A percentile compares a stretch with the other conserved stretches of the same genome.
phyloP scores from a whole-genome alignment of 2,888 invertebrate species.

The Shargacucullia verbasci region DNA sequence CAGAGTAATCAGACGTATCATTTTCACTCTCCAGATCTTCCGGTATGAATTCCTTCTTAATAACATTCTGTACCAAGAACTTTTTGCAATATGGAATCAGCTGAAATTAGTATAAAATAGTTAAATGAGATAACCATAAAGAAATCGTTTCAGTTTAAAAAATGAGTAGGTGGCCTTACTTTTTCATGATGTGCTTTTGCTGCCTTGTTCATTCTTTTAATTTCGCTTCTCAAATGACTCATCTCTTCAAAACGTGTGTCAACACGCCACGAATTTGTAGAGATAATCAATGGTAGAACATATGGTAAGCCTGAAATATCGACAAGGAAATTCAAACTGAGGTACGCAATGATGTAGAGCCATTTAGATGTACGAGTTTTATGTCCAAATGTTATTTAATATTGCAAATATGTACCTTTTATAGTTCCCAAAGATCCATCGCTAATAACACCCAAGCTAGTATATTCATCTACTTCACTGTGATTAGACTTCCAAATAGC shows the following conservation, averaged over 20 bases:
- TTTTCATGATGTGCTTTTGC: constrained; percentile 65
- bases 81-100: constrained; percentile 74
- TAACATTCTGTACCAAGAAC: constrained; percentile 73
- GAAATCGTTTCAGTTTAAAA: no score
- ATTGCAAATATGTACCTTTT: constrained; percentile 69
- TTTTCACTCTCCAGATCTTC: constrained; percentile 5
- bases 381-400: no score
- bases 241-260: constrained; percentile 64
- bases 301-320: constrained; percentile 71
- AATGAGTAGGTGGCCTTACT: constrained; percentile 50
- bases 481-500: constrained; percentile 71
- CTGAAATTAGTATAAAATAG: no score
- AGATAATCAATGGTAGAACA: constrained; percentile 72
- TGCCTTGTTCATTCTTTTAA: constrained; percentile 74
- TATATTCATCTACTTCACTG: constrained; percentile 54
- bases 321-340: background rate
- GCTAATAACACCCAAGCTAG: constrained; percentile 78
- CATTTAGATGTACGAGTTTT: no score
- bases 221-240: constrained; percentile 73
- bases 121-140: no score
- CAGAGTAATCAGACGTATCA: background rate
- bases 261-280: constrained; percentile 66
- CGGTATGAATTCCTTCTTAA: constrained; percentile 65
- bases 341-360: background rate
- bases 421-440: constrained; percentile 78